Evolutionary conservation across 2,113 vertebrate genomes (phyloP).

Genomic region (Cinclus cinclus): DNA sequence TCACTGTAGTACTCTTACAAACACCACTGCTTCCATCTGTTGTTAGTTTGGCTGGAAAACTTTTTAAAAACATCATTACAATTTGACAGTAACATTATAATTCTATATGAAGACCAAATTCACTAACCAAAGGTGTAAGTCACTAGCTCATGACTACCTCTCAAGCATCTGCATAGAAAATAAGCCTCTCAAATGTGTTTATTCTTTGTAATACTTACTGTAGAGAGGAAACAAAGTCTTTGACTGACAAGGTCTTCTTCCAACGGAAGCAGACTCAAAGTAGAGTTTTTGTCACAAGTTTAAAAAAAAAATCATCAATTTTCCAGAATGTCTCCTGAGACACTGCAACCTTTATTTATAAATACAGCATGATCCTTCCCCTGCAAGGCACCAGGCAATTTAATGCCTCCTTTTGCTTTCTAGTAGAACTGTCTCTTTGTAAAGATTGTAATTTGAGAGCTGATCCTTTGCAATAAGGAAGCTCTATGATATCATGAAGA

Average conservation of each 20-base stretch:
- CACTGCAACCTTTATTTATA: not conserved
- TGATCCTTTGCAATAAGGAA: not conserved
- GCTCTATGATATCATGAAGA: not conserved
- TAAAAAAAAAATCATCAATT: not conserved
- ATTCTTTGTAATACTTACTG: not conserved
- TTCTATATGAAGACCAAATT: not conserved
- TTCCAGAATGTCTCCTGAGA: not conserved
- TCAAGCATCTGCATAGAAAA: not conserved
- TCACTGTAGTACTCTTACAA: not conserved
- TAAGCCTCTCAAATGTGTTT: not conserved
- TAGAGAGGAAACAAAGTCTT: not conserved
- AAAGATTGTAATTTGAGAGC: not conserved
- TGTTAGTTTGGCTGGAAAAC: not conserved
- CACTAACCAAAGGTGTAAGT: not conserved
- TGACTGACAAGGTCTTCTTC: not conserved
- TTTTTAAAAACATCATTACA: not conserved
- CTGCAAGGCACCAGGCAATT: not conserved
- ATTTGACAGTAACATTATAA: not conserved
- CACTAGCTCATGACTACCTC: not conserved
- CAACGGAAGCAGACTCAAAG: not conserved
- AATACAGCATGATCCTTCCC: not conserved
- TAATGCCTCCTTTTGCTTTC: conserved; percentile 11
- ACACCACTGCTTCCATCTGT: not conserved
- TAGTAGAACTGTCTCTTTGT: not conserved
- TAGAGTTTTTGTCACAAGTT: not conserved